phyloP scores from a whole-genome alignment of 2,888 invertebrate species.

The Lymantria monacha region DNA sequence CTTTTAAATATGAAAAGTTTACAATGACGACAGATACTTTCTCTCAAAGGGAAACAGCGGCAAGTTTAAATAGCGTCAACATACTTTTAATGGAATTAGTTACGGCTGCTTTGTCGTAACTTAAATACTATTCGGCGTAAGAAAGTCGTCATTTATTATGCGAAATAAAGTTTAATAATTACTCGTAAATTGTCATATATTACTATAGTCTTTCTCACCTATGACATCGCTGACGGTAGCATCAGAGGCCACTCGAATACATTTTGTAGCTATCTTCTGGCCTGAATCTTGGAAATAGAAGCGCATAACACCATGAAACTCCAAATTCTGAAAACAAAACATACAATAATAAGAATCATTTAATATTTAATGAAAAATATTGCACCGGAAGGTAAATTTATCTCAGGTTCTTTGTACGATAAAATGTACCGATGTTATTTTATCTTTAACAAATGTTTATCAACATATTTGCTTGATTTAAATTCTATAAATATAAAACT shows the following conservation, averaged over 20 bases:
- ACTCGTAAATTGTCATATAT: background rate
- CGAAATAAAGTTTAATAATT: conserved; percentile 14
- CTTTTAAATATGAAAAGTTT: no score
- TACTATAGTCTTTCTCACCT: conserved; percentile 67
- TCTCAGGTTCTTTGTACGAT: conserved; percentile 30
- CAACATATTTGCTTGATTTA: conserved; percentile 17
- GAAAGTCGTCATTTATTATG: conserved; percentile 11
- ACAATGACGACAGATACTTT: background rate
- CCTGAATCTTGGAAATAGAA: conserved; percentile 99
- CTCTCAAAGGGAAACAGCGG: conserved; percentile 3
- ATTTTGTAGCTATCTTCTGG: conserved; percentile 99
- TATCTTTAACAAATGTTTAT: conserved; percentile 28
- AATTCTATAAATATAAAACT: no score
- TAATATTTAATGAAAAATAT: conserved; percentile 17
- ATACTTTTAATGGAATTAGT: conserved; percentile 2
- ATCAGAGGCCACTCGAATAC: conserved; percentile 98
- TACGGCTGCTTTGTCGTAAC: conserved; percentile 6
- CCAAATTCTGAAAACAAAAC: conserved; percentile 89
- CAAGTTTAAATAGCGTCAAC: conserved; percentile 1
- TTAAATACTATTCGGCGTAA: conserved; percentile 5
- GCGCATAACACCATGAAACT: conserved; percentile 99
- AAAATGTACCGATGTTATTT: conserved; percentile 4
- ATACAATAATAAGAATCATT: conserved; percentile 1
- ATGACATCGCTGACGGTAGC: conserved; percentile 98
- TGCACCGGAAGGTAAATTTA: conserved; percentile 32